Evolutionary conservation across 2,797 vertebrate species (phyloP).

Genomic region (Tenualosa thibaudeaui): DNA sequence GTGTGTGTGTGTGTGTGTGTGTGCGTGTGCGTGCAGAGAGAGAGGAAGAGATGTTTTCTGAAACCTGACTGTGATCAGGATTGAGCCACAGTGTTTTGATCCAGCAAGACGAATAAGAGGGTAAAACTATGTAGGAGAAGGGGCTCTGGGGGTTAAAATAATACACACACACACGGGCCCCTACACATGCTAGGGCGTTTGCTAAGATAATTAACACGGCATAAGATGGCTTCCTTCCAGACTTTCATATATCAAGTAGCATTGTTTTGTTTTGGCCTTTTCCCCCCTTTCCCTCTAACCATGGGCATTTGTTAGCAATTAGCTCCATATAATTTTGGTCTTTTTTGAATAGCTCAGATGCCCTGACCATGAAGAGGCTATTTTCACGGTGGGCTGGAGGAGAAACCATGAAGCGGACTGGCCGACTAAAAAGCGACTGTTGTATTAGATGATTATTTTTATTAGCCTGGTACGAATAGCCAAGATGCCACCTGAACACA

Average conservation of each 20-base stretch:
- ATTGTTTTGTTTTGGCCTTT: constrained; percentile 17
- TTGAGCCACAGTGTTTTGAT: background rate
- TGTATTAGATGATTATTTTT: constrained; percentile 25
- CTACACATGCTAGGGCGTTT: constrained; percentile 39
- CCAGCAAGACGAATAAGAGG: background rate
- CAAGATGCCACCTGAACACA: constrained; percentile 18
- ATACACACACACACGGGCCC: constrained; percentile 8
- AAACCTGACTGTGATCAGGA: background rate
- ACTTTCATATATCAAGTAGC: constrained; percentile 40
- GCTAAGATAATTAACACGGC: constrained; percentile 43
- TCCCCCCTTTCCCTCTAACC: background rate
- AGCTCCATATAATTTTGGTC: constrained; percentile 44
- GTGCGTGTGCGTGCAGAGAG: background rate
- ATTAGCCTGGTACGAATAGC: constrained; percentile 2
- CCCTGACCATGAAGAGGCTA: constrained; percentile 38
- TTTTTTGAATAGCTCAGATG: constrained; percentile 37
- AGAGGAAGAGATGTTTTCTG: background rate
- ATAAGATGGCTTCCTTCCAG: constrained; percentile 37
- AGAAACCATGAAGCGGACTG: background rate
- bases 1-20: background rate
- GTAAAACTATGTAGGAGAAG: background rate
- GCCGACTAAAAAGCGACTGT: background rate
- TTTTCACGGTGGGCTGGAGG: background rate
- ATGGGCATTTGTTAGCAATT: constrained; percentile 49
- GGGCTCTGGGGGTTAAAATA: constrained; percentile 2